Evolutionary conservation across 1,140 invertebrate genomes (phyloP).

Genomic region (Calosoma granatense): DNA sequence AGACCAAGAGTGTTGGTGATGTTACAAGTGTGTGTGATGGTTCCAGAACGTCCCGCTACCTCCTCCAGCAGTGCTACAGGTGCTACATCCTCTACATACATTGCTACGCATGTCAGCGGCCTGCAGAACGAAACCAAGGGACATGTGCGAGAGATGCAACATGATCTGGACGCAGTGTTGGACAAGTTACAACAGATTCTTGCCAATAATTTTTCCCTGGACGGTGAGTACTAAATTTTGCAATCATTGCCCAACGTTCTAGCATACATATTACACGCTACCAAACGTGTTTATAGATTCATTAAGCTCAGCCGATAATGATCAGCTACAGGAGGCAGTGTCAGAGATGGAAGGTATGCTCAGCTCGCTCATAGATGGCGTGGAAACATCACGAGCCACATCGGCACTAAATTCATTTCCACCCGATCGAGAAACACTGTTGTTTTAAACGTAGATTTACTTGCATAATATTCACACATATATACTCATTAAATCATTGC

Average conservation of each 20-base stretch:
- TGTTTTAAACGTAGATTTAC: not conserved
- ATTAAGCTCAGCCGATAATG: conserved; percentile 43
- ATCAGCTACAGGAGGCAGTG: conserved; percentile 43
- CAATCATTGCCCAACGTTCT: too few species aligned
- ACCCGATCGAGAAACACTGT: not conserved
- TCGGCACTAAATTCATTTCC: conserved; percentile 15
- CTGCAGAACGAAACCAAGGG: not conserved
- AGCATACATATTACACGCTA: too few species aligned
- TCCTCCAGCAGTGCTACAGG: not conserved
- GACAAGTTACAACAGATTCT: conserved; percentile 48
- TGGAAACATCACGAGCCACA: conserved; percentile 31
- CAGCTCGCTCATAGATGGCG: conserved; percentile 40
- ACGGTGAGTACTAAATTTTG: too few species aligned
- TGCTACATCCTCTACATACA: conserved; percentile 16
- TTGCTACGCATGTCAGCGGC: conserved; percentile 3
- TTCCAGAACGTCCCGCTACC: conserved; percentile 15
- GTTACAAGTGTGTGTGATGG: not conserved
- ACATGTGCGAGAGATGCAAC: conserved; percentile 31
- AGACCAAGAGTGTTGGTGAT: not conserved
- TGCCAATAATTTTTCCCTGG: conserved; percentile 45
- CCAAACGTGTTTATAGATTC: conserved; percentile 39
- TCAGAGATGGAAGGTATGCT: conserved; percentile 49
- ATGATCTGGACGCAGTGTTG: conserved; percentile 46
- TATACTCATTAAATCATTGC: too few species aligned
- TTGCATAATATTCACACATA: too few species aligned